Base-by-base conservation (phyloP, 1,140 invertebrate species). In the Trichomalopsis sarcophagae region DNA sequence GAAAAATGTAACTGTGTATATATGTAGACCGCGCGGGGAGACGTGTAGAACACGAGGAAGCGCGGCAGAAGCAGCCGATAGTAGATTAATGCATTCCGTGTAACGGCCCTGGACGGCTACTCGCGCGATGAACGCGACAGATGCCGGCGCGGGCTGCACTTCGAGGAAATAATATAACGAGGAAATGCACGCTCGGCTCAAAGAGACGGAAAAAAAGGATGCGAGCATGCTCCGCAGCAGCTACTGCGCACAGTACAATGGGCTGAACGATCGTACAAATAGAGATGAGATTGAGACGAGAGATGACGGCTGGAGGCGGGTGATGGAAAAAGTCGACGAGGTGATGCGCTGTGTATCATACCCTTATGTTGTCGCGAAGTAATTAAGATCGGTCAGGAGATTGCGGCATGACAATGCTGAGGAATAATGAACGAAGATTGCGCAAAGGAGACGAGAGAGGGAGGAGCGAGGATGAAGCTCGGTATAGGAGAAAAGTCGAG, bases 61-160 rank as follows among this genome's bases (percentile, higher is more conserved):
- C 55, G 55, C 55, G 21, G 21, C 55, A 21, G 55, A 62, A n/a
- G 73, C 13, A 21, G 13, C 82, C 75, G 82, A 84, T 84, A 84
- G 21, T 33, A 79, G 82, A 84, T 84, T 84, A 84, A 79, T 84
- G 82, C 82, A 84, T 84, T 84, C 82, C 76, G 17, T 40, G 23
- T 62, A 68, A 62, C 69, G 23, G 40, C 40, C 44, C n/a, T 21
- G 14, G 55, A 83, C 10, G 36, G 55, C 55, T 62, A 62, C 21
- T 17, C 23, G 66, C 7, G 5, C 50, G 77, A 79, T 55, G 36
- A 36, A 21, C 9, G 62, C 74, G 82, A 84, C 82, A 84, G 74
- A 77, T 69, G 74, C 75, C 55, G 55, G 55, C 68, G 27, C 68
- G 27, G 68, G 3, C 33, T 36, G 68, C 68, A 62, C 17, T 62